These are phyloP conservation scores for Blastobasis lacticolella DNA, from an alignment of 2,888 invertebrate species.

Conservation along the genomic window DNA sequence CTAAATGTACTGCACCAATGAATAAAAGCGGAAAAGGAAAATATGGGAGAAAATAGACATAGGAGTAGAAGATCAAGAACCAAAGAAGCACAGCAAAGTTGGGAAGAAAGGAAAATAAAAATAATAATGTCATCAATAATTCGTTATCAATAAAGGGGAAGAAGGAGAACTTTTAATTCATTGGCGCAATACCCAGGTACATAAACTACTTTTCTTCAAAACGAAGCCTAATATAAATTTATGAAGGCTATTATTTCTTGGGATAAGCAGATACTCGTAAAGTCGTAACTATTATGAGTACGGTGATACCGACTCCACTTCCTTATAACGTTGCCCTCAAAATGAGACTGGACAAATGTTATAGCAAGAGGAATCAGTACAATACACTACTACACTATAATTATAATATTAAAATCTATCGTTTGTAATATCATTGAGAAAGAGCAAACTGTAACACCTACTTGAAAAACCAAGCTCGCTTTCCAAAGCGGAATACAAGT, in stretches of 20 bases:
- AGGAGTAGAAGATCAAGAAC: slow-evolving; percentile 13
- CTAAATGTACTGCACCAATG: slow-evolving; percentile 46
- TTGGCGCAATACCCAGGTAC: slow-evolving; percentile 67
- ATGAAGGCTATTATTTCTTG: slow-evolving; percentile 41
- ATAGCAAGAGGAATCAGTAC: slow-evolving; percentile 42
- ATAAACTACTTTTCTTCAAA: slow-evolving; percentile 44
- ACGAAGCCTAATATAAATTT: slow-evolving; percentile 38
- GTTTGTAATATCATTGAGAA: slow-evolving; percentile 45
- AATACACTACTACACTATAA: slow-evolving; percentile 12
- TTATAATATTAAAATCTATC: slow-evolving; percentile 43
- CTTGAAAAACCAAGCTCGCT: slow-evolving; percentile 36
- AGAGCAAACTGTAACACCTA: slow-evolving; percentile 38
- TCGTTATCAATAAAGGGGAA: background rate
- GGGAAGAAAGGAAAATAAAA: slow-evolving; percentile 5
- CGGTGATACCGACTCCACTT: slow-evolving; percentile 35
- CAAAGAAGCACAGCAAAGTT: slow-evolving; percentile 7
- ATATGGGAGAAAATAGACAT: slow-evolving; percentile 11
- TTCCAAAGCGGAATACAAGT: background rate
- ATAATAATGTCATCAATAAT: slow-evolving; percentile 10
- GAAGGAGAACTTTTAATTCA: slow-evolving; percentile 31
- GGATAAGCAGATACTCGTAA: slow-evolving; percentile 39
- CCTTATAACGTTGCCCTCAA: slow-evolving; percentile 20
- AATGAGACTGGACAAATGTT: slow-evolving; percentile 27
- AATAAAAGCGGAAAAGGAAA: slow-evolving; percentile 27
- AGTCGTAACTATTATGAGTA: slow-evolving; percentile 26